Evolutionary conservation across 2,888 invertebrate species (phyloP), one percentile per base, ranked within the genome.

Genomic region (Acanthosepion lycidas): DNA sequence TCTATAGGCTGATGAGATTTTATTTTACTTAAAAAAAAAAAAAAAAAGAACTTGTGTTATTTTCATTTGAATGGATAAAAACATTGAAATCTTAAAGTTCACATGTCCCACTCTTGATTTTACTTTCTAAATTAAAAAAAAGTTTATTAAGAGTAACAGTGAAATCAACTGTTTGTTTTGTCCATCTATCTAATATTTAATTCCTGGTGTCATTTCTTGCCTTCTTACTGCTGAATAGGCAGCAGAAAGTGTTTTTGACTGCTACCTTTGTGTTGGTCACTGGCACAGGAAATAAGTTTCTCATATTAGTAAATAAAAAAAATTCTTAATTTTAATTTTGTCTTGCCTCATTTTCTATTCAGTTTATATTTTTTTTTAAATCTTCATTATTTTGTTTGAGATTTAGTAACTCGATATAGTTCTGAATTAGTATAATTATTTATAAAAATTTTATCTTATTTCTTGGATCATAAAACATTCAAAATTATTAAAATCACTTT

Each of bases 191-290:
- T 33, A n/a, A n/a, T 78, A 78, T n/a, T n/a, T 78, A 78, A 33
- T 78, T 78, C 78, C n/a, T 78, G n/a, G n/a, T 78, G 59, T 59
- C 59, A 78, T 78, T 78, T 78, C n/a, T 78, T n/a, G 78, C 78
- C n/a, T 78, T n/a, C n/a, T 78, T 78, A 78, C 78, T 78, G 78
- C 78, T 78, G 78, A 78, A n/a, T 33, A 78, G 78, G 78, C 78
- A 78, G 78, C 78, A 78, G n/a, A 78, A 78, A n/a, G n/a, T 33
- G 12, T 78, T 78, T 78, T n/a, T n/a, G 15, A 78, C 78, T 78
- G 78, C 78, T 78, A 78, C 78, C 78, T 78, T 78, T n/a, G 33
- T 78, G 78, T 78, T 78, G 78, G 18, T 78, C n/a, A 78, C 12
- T 15, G 78, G n/a, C 78, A 78, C n/a, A 78, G n/a, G n/a, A 78